phyloP scores from a whole-genome alignment of 1,140 invertebrate species.

The Wiebesia pumilae region DNA sequence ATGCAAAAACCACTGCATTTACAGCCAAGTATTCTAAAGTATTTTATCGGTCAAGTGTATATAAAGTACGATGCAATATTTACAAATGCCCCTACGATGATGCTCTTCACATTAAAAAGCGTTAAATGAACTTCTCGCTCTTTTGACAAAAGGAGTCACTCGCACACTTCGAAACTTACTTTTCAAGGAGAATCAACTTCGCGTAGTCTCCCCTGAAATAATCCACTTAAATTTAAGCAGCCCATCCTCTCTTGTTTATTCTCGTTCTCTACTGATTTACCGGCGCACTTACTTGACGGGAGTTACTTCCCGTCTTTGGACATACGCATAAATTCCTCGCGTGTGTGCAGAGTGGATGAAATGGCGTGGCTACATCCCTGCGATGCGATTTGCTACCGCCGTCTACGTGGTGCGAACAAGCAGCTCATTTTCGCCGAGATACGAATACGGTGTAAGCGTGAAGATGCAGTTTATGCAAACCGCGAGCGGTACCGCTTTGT shows the following conservation, averaged over 20 bases:
- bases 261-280: slow-evolving; percentile 24
- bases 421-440: slow-evolving; percentile 3
- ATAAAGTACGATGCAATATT: too few relatives aligned
- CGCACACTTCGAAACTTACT: background rate
- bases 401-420: slow-evolving; percentile 14
- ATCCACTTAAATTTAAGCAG: slow-evolving; percentile 38
- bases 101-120: too few relatives aligned
- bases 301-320: background rate
- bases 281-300: background rate
- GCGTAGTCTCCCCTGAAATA: background rate
- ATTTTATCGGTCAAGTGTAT: too few relatives aligned
- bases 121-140: background rate
- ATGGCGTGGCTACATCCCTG: slow-evolving; percentile 34
- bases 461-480: background rate
- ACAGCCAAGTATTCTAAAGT: too few relatives aligned
- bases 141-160: background rate
- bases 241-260: slow-evolving; percentile 2
- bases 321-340: slow-evolving; percentile 37
- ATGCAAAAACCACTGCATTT: too few relatives aligned
- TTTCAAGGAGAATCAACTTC: background rate
- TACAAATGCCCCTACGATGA: too few relatives aligned
- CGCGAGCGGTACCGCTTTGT: background rate
- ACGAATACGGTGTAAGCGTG: background rate
- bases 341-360: slow-evolving; percentile 25
- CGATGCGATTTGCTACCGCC: slow-evolving; percentile 13